These are phyloP conservation scores for Drosophila sp. DNA, from an alignment of 1,140 invertebrate species.

Conservation along the genomic window DNA sequence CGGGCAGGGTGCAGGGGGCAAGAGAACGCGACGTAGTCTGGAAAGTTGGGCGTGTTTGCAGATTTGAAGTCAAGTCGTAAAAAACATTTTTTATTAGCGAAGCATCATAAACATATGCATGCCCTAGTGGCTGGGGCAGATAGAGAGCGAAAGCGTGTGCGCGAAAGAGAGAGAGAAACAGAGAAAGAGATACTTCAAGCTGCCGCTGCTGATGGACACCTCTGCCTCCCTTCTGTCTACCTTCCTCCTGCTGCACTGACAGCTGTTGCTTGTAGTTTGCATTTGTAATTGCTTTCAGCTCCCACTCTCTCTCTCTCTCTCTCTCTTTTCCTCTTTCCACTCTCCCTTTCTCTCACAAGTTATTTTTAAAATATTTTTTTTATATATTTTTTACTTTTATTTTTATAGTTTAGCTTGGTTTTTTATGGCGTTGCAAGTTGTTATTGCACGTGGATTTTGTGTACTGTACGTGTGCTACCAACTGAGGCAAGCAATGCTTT, in stretches of 20 bases:
- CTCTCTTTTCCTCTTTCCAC: neutral
- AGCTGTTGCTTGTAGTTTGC: conserved; percentile 75
- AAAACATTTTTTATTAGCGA: conserved; percentile 77
- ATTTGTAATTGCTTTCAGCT: conserved; percentile 77
- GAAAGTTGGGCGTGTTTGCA: neutral
- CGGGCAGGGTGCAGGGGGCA: neutral
- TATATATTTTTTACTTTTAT: conserved; percentile 25
- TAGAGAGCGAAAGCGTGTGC: neutral
- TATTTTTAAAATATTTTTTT: conserved; percentile 9
- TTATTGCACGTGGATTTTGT: conserved; percentile 25
- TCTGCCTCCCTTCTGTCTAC: neutral
- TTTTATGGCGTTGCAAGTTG: conserved; percentile 73
- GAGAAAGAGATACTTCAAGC: neutral
- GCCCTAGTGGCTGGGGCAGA: neutral
- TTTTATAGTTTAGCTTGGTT: conserved; percentile 66
- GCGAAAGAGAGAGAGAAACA: neutral
- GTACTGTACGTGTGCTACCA: conserved; percentile 1
- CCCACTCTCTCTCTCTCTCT: conserved; percentile 28
- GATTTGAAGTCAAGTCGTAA: conserved; percentile 62
- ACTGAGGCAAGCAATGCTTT: neutral
- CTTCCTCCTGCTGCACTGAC: conserved; percentile 11
- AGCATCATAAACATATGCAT: conserved; percentile 70
- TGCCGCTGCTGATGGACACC: conserved; percentile 28
- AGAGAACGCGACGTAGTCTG: neutral
- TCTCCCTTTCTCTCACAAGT: conserved; percentile 10